phyloP scores from a whole-genome alignment of 2,888 invertebrate genomes.

The Drosophila incognita region DNA sequence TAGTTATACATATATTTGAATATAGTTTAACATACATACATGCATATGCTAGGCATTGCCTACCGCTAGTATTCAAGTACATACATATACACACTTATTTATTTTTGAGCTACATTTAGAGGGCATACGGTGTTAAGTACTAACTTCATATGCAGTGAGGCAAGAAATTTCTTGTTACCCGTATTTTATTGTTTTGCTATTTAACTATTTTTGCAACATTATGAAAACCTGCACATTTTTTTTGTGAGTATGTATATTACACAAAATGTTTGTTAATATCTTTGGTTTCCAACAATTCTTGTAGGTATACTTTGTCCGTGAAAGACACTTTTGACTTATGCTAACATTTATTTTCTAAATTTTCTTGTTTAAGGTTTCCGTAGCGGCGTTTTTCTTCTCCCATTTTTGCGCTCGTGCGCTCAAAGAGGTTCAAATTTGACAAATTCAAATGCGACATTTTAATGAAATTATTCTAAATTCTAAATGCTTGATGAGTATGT shows the following conservation, averaged over 20 bases:
- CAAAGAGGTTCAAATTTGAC: slow-evolving; percentile 43
- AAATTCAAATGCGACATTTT: slow-evolving; percentile 25
- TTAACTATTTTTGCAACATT: slow-evolving; percentile 20
- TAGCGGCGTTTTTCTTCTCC: slow-evolving; percentile 70
- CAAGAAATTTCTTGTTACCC: slow-evolving; percentile 51
- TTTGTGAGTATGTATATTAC: slow-evolving; percentile 17
- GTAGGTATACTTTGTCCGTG: slow-evolving; percentile 16
- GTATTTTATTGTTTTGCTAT: slow-evolving; percentile 33
- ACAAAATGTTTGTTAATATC: slow-evolving; percentile 20
- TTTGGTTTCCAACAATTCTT: slow-evolving; percentile 24
- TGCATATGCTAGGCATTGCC: slow-evolving; percentile 34
- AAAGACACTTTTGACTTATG: slow-evolving; percentile 32
- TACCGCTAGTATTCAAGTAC: slow-evolving; percentile 15
- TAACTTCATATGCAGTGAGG: slow-evolving; percentile 24
- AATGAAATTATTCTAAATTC: slow-evolving; percentile 11
- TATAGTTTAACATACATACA: slow-evolving; percentile 22
- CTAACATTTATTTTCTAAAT: slow-evolving; percentile 52
- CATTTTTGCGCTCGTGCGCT: slow-evolving; percentile 44
- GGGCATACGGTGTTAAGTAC: slow-evolving; percentile 17
- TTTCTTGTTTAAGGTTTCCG: slow-evolving; percentile 67
- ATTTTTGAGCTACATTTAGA: slow-evolving; percentile 22
- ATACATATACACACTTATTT: slow-evolving; percentile 34
- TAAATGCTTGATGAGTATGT: slow-evolving; percentile 22
- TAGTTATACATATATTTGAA: slow-evolving; percentile 3
- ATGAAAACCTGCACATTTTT: slow-evolving; percentile 49